These are phyloP conservation scores for Eriocheir sinensis DNA, from an alignment of 1,140 invertebrate genomes.

Conservation along the genomic window DNA sequence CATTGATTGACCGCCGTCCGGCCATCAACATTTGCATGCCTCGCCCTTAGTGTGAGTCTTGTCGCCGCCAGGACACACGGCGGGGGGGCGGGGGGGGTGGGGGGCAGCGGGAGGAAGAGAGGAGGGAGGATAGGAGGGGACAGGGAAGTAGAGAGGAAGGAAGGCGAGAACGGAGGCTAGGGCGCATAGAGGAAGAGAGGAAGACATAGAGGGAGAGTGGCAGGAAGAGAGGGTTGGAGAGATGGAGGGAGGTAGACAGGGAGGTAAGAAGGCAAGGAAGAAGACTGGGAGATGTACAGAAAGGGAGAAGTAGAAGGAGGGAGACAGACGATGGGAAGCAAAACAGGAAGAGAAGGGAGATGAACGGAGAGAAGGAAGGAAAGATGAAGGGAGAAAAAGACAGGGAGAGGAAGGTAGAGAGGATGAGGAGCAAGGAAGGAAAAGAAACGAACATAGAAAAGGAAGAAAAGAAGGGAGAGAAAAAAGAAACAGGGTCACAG, in stretches of 20 bases:
- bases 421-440: no score
- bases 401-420: background rate
- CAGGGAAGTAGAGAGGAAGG: background rate
- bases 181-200: background rate
- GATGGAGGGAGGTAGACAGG: background rate
- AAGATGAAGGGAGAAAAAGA: background rate
- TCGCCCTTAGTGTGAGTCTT: no score
- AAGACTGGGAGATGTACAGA: background rate
- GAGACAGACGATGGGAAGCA: background rate
- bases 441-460: background rate
- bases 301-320: background rate
- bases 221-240: background rate
- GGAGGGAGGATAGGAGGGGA: background rate
- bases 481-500: background rate
- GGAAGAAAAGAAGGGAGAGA: background rate
- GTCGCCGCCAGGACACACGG: no score
- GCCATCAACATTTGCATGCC: no score
- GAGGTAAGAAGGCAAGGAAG: background rate
- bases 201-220: background rate
- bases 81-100: no score
- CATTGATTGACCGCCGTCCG: no score
- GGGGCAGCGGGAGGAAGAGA: no score
- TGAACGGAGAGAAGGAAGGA: background rate
- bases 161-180: no score
- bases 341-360: background rate